Evolutionary conservation across 30 jellyfish, hydroid and myxozoan species (phyloP), one percentile per base, ranked within the genome.

Genomic region (Cassiopea andromeda): DNA sequence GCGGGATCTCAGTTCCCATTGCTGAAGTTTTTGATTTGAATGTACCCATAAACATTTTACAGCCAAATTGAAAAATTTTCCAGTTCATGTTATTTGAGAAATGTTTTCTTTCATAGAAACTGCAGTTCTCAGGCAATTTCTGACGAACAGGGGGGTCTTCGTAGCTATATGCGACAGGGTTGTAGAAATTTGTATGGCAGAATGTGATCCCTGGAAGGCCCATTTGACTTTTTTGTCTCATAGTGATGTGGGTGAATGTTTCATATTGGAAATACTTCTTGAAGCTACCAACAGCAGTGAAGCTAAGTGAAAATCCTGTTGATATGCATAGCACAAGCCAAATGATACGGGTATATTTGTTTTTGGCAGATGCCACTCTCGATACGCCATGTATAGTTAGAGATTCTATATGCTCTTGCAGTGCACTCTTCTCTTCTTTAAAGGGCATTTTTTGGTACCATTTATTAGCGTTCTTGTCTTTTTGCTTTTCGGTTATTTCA

Each of bases 101-200:
- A 50, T 75, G 43, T 18, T 69, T 78, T 2, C 67, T 27, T 12
- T 77, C 86, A 16, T 74, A 47, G 4, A 48, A 50, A 15, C 50
- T 60, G 83, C 93, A 86, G 83, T 61, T 86, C 48, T 75, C n/a
- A 3, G 93, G 93, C 60, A 86, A 64, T 8, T 80, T n/a, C 69
- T 86, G 59, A 1, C 57, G 27, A 0, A 47, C 70, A 1, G 83
- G 89, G 5, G 77, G 60, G 1, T 60, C 50, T 1, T 2, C 76
- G 19, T 12, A 6, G 19, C 1, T 14, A 68, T 69, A 75, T 12
- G 46, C 2, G 73, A 14, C 2, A 1, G 90, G 73, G 54, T 77
- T 45, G 60, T 44, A 86, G 47, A 58, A 69, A 46, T 86, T 86
- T n/a, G 93, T 75, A 19, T 86, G 60, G 77, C 93, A 86, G 77